phyloP scores from a whole-genome alignment of 2,888 invertebrate genomes.

The Dicyrtoma fusca region DNA sequence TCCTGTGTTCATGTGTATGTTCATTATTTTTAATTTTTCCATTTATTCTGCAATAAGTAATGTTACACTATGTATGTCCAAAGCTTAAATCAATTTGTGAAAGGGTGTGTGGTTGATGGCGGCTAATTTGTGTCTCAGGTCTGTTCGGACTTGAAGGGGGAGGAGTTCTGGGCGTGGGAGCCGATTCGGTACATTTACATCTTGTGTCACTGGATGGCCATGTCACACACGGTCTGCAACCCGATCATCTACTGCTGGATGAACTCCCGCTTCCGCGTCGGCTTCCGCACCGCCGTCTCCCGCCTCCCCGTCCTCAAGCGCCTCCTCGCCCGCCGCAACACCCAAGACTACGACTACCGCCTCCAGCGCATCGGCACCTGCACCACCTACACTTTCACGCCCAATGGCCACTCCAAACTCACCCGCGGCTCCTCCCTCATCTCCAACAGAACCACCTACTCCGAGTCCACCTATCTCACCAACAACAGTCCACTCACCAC shows the following conservation, averaged over 20 bases:
- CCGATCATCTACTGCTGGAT: conserved; percentile 59
- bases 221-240: conserved; percentile 58
- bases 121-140: conserved; percentile 36
- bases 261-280: conserved; percentile 58
- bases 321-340: not conserved
- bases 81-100: not conserved
- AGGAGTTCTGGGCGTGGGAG: conserved; percentile 39
- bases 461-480: not conserved
- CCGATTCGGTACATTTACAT: conserved; percentile 57
- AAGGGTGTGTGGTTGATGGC: not conserved
- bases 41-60: too few species aligned
- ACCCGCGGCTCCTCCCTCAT: conserved; percentile 14
- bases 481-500: not conserved
- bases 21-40: too few species aligned
- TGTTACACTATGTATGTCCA: not conserved
- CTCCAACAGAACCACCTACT: conserved; percentile 25
- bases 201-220: conserved; percentile 57
- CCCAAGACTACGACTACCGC: conserved; percentile 26
- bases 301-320: conserved; percentile 43
- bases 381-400: conserved; percentile 48
- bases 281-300: conserved; percentile 56
- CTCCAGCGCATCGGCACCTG: conserved; percentile 51
- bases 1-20: too few species aligned
- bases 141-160: conserved; percentile 44
- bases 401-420: not conserved